Conservation (phyloP, 2,888 invertebrate species). For the Liposcelis brunnea region DNA sequence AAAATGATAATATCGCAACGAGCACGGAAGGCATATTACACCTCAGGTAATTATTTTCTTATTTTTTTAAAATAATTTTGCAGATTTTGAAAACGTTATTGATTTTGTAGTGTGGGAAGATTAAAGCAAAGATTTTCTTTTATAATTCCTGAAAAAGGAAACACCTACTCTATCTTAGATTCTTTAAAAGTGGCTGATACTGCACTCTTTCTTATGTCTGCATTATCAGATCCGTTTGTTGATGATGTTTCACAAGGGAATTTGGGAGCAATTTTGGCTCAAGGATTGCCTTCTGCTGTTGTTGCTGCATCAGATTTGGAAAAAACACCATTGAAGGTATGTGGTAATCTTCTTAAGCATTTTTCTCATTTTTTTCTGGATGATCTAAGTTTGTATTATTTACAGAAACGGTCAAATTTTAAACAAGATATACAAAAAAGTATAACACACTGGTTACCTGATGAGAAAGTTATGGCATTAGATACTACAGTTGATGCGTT, state of each 20-base stretch:
- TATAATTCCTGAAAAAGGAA: constrained; percentile 50
- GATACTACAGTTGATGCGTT: constrained; percentile 60
- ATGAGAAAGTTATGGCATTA: constrained; percentile 61
- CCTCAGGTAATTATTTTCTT: constrained; percentile 40
- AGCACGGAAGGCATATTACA: constrained; percentile 53
- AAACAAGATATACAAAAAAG: constrained; percentile 46
- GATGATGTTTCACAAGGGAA: constrained; percentile 67
- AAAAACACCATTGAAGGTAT: constrained; percentile 46
- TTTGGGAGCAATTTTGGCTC: constrained; percentile 60
- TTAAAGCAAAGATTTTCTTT: constrained; percentile 83
- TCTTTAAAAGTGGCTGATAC: constrained; percentile 77
- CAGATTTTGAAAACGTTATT: constrained; percentile 11
- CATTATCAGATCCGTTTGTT: constrained; percentile 31
- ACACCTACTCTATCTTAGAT: constrained; percentile 60
- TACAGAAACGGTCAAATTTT: constrained; percentile 43
- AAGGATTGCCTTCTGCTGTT: constrained; percentile 63
- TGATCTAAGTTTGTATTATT: constrained; percentile 8
- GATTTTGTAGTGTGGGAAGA: constrained; percentile 45
- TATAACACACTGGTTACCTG: constrained; percentile 56
- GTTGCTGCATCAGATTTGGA: constrained; percentile 59
- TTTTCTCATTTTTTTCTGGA: constrained; percentile 9
- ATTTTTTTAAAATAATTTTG: constrained; percentile 8
- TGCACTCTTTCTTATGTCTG: constrained; percentile 59
- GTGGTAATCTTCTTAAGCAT: constrained; percentile 1
- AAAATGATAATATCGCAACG: constrained; percentile 43